Base-by-base conservation (phyloP, 2,797 vertebrate genomes). In the Buceros bicornis region DNA sequence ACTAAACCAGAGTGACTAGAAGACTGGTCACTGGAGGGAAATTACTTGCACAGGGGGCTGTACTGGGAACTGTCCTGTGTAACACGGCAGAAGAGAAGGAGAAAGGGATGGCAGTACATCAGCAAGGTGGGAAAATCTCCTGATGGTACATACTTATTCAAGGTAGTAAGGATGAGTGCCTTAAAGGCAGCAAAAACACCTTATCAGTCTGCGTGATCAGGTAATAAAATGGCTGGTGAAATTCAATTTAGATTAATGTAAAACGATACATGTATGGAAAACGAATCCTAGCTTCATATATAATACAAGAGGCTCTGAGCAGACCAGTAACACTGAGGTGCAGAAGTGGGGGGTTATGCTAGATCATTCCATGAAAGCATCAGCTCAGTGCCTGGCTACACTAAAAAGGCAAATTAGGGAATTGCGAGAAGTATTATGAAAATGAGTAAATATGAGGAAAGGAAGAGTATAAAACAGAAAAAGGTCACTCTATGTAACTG, bases 201-300 rank as follows among this genome's bases (percentile, higher is more conserved):
- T 76, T 43, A 84, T 47, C 58, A 54, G 35, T 53, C 65, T 56
- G 65, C 74, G 54, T 15, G 26, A 93, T 35, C 42, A 58, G 69
- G 33, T 80, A 84, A 76, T 82, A 94, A 95, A 95, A 88, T 15
- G 57, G 81, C 47, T 54, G 6, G 50, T 54, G 87, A 95, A 83
- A 84, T 67, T 50, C 77, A 90, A 76, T 90, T 82, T 62, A 87
- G 77, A 92, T 84, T 89, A 33, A 87, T 3, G 91, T 93, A 93
- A 94, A 96, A 84, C 0, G n/a, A 94, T 94, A 93, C 81, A 93
- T 0, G 1, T 82, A 79, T 71, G 37, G 92, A 89, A 95, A 94
- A 74, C 86, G 42, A 94, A 90, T 76, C 86, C 86, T 69, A 47
- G 54, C 73, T 94, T 95, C 96, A 96, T 92, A 71, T 82, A 87